Evolutionary conservation across 2,888 invertebrate genomes (phyloP).

Genomic region (Tridacna crocea): DNA sequence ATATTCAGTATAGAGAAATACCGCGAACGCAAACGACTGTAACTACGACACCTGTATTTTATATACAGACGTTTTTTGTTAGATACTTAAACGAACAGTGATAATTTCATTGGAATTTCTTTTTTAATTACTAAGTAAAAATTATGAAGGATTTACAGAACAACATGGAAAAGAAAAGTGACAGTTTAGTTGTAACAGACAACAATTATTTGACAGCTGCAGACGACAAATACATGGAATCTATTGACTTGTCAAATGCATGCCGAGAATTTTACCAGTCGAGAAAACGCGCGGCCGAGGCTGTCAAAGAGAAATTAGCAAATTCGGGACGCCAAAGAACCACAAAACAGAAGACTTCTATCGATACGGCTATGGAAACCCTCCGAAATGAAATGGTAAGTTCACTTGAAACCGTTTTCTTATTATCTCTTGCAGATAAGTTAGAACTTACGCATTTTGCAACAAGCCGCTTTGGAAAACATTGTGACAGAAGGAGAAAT

Average conservation of each 20-base stretch:
- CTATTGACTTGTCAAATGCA: slow-evolving; percentile 72
- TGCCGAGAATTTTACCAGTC: slow-evolving; percentile 70
- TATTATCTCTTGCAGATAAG: too few relatives aligned
- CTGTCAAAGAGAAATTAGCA: slow-evolving; percentile 56
- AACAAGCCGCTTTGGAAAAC: too few relatives aligned
- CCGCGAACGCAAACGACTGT: background rate
- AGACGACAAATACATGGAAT: slow-evolving; percentile 67
- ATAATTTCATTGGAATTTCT: slow-evolving; percentile 18
- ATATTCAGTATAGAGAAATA: slow-evolving; percentile 6
- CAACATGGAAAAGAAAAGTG: slow-evolving; percentile 28
- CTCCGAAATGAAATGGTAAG: slow-evolving; percentile 68
- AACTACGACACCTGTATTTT: slow-evolving; percentile 17
- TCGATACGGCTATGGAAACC: slow-evolving; percentile 66
- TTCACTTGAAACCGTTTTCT: background rate
- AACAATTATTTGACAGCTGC: slow-evolving; percentile 51
- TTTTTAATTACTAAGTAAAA: background rate
- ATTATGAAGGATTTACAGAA: slow-evolving; percentile 50
- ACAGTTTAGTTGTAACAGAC: slow-evolving; percentile 45
- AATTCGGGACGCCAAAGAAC: slow-evolving; percentile 43
- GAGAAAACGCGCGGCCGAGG: slow-evolving; percentile 63
- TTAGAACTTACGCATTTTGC: too few relatives aligned
- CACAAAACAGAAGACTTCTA: slow-evolving; percentile 51
- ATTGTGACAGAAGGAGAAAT: too few relatives aligned
- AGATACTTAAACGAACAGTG: slow-evolving; percentile 14
- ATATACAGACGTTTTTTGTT: slow-evolving; percentile 13